phyloP scores from a whole-genome alignment of 2,888 invertebrate genomes.

The Trichacis sp. region DNA sequence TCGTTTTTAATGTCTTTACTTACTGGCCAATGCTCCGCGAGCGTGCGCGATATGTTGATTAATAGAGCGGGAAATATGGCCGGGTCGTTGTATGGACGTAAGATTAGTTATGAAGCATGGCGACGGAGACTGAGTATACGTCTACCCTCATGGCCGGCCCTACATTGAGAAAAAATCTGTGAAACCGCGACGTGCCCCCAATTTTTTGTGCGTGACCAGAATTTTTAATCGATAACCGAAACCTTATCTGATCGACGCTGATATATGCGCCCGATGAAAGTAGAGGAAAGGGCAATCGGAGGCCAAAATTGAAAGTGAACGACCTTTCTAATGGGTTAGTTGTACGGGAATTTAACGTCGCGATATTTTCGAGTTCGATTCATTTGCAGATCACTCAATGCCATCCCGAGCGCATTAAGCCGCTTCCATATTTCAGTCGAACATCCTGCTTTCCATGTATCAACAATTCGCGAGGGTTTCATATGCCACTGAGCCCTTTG shows the following conservation, averaged over 20 bases:
- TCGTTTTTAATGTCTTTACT: too few species aligned
- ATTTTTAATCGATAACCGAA: not conserved
- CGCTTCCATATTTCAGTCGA: constrained; percentile 58
- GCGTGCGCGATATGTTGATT: constrained; percentile 30
- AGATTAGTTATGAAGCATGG: constrained; percentile 61
- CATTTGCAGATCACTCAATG: constrained; percentile 42
- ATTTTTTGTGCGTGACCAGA: not conserved
- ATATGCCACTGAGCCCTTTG: constrained; percentile 15
- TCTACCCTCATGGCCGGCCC: constrained; percentile 40
- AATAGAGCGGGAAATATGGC: constrained; percentile 48
- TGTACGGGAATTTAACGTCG: too few species aligned
- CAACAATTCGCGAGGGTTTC: constrained; percentile 47
- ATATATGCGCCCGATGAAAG: not conserved
- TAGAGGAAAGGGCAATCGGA: too few species aligned
- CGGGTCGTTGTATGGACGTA: constrained; percentile 43
- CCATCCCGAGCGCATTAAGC: constrained; percentile 46
- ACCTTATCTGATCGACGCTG: not conserved
- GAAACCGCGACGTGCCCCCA: not conserved
- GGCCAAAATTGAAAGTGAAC: too few species aligned
- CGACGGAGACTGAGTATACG: constrained; percentile 53
- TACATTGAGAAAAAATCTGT: constrained; percentile 5
- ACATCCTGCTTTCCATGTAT: constrained; percentile 53
- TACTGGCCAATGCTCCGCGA: not conserved
- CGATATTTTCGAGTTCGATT: too few species aligned
- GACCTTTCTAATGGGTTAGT: too few species aligned